phyloP scores from a whole-genome alignment of 2,888 invertebrate species.

The Idaea straminata region DNA sequence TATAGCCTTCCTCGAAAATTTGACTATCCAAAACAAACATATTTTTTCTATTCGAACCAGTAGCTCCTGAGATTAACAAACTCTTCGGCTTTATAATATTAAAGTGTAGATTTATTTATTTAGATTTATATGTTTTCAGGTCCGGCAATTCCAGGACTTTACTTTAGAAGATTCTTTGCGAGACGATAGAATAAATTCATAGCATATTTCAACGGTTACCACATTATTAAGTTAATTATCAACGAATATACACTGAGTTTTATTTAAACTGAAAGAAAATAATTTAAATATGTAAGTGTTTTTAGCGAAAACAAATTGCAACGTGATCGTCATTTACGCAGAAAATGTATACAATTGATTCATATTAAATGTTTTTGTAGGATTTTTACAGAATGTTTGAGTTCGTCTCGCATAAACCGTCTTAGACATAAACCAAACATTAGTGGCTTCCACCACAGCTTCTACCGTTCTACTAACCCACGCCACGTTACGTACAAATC shows the following conservation, averaged over 20 bases:
- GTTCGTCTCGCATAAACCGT: background rate
- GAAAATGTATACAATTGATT: too few relatives aligned
- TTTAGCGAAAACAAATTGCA: background rate
- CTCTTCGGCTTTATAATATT: too few relatives aligned
- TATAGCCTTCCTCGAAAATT: too few relatives aligned
- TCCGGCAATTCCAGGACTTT: conserved; percentile 43
- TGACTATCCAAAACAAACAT: too few relatives aligned
- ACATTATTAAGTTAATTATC: background rate
- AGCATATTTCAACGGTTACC: background rate
- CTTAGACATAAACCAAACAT: background rate
- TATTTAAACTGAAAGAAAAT: background rate
- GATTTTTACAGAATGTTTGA: background rate
- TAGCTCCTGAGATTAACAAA: too few relatives aligned
- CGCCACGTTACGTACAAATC: conserved; percentile 1
- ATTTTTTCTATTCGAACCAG: too few relatives aligned
- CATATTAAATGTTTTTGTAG: too few relatives aligned
- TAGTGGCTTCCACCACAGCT: background rate
- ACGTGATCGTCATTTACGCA: too few relatives aligned
- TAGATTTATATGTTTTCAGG: conserved; percentile 34
- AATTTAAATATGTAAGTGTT: background rate
- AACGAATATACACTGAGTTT: background rate
- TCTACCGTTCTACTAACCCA: background rate
- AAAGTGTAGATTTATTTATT: too few relatives aligned
- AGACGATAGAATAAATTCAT: conserved; percentile 36
- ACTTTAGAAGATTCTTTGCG: conserved; percentile 44